A percentile compares a stretch with the other conserved stretches of the same genome.
Conservation (phyloP, 2,888 invertebrate species). For the Megalurothrips usitatus region DNA sequence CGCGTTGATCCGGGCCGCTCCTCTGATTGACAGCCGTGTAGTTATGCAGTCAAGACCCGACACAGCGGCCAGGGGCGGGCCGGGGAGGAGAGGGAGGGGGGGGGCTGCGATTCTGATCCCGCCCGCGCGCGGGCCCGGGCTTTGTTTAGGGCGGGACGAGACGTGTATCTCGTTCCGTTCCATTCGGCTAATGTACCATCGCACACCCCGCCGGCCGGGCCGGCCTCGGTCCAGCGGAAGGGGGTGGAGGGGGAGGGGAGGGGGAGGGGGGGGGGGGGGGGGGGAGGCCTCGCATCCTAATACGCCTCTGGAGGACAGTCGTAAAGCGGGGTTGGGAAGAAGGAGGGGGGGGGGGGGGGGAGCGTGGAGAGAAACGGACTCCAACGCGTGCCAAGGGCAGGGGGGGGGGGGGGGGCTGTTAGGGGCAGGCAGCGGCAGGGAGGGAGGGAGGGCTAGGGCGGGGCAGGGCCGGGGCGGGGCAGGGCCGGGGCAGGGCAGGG, state of each 20-base stretch:
- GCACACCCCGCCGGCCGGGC: neutral
- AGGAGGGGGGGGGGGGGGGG: no score
- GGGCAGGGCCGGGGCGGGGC: no score
- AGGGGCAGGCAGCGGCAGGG: no score
- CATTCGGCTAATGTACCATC: neutral
- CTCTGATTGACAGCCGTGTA: neutral
- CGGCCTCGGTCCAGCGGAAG: neutral
- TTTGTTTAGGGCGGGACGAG: neutral
- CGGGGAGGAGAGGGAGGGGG: neutral
- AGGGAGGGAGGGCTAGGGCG: no score
- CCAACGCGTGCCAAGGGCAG: no score
- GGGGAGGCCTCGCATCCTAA: neutral
- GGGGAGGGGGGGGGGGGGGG: neutral
- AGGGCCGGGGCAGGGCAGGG: no score
- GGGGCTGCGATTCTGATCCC: neutral
- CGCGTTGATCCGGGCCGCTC: no score
- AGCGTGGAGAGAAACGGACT: no score
- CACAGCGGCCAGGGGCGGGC: neutral
- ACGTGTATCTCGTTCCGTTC: neutral
- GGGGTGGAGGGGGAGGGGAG: neutral
- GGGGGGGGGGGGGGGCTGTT: no score
- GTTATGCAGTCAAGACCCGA: neutral
- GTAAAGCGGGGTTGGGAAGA: neutral
- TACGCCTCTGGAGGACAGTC: constrained; percentile 11
- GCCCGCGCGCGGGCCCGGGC: neutral